Evolutionary conservation across 2,888 invertebrate genomes (phyloP).

Genomic region (Phasia obesa): DNA sequence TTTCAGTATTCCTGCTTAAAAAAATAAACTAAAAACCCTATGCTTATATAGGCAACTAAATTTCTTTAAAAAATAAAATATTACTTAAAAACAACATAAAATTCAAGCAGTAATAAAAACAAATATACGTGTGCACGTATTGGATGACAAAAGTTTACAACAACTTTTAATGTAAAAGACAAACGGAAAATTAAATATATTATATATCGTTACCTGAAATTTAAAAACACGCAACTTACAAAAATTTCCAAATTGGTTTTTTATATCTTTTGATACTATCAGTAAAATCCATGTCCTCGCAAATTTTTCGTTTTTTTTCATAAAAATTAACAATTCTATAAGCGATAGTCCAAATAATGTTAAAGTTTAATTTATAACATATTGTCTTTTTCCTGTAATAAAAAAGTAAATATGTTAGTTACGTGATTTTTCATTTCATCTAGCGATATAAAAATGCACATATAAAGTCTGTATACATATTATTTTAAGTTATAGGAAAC

Average conservation of each 20-base stretch:
- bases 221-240: too few species aligned
- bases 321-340: too few species aligned
- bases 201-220: too few species aligned
- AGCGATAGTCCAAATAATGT: too few species aligned
- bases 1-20: neutral
- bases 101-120: neutral
- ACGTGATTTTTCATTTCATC: too few species aligned
- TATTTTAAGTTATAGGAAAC: slow-evolving; percentile 27
- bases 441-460: slow-evolving; percentile 1
- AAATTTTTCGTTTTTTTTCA: too few species aligned
- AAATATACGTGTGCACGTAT: slow-evolving; percentile 21
- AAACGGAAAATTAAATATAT: neutral
- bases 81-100: neutral
- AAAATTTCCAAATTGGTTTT: too few species aligned
- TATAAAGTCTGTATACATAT: slow-evolving; percentile 23
- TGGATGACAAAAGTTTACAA: slow-evolving; percentile 29
- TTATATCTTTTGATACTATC: too few species aligned
- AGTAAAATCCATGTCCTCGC: too few species aligned
- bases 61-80: neutral
- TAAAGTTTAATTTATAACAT: too few species aligned
- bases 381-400: too few species aligned
- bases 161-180: slow-evolving; percentile 7
- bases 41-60: neutral
- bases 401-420: neutral
- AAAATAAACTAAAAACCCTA: neutral